Evolutionary conservation across 2,888 invertebrate species (phyloP).

Genomic region (Creontiades dilutus): DNA sequence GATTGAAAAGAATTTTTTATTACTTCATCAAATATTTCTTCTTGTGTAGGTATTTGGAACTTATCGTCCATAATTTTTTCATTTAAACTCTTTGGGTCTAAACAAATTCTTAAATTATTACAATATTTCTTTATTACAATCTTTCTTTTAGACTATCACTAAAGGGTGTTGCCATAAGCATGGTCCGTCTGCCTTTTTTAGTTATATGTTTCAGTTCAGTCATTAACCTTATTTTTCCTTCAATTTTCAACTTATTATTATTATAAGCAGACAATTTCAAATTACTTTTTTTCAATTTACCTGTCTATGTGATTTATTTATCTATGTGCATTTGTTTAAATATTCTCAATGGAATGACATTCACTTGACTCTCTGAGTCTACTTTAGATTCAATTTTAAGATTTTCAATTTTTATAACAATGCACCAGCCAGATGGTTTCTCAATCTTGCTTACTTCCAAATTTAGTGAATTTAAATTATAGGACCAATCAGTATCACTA

Average conservation of each 20-base stretch:
- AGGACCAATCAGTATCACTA: background rate
- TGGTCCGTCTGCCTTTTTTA: background rate
- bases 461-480: background rate
- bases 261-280: background rate
- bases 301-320: no score
- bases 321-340: background rate
- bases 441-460: constrained; percentile 1
- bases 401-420: background rate
- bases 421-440: background rate
- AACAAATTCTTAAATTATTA: background rate
- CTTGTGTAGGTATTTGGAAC: constrained; percentile 46
- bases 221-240: background rate
- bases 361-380: background rate
- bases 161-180: background rate
- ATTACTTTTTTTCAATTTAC: background rate
- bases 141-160: background rate
- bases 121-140: no score
- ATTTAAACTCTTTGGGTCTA: constrained; percentile 33
- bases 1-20: constrained; percentile 69
- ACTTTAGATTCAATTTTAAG: background rate
- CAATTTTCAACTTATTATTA: background rate
- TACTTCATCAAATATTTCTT: constrained; percentile 21
- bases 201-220: constrained; percentile 41
- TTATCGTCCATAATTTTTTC: constrained; percentile 31
- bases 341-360: constrained; percentile 12